These are phyloP conservation scores for cat (Felis catus) DNA, from an alignment of 2,113 vertebrate species.

Conservation along the genomic window DNA sequence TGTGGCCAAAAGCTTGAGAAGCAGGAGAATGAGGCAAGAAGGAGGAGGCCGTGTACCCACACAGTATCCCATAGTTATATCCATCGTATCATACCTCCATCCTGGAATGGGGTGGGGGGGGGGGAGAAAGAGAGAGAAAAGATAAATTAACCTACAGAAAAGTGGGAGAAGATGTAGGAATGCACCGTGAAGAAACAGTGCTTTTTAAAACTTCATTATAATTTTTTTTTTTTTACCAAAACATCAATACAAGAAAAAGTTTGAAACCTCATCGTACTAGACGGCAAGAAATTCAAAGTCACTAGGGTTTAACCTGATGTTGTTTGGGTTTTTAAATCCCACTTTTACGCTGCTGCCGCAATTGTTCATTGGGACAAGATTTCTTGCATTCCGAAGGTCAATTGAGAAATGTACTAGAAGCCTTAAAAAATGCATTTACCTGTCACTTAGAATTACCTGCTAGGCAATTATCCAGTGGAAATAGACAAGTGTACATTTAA, in stretches of 20 bases:
- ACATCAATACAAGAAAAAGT: not conserved
- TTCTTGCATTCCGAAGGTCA: slow-evolving; percentile 7
- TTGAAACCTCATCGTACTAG: not conserved
- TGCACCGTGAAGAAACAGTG: not conserved
- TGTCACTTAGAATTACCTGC: not conserved
- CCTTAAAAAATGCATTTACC: not conserved
- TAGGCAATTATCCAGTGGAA: not conserved
- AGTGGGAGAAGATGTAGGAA: not conserved
- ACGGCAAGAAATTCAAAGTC: slow-evolving; percentile 13
- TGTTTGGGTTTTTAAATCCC: not conserved
- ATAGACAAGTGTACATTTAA: not conserved
- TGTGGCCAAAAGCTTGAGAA: slow-evolving; percentile 86
- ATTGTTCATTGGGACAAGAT: not conserved
- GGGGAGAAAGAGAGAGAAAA: slow-evolving; percentile 73
- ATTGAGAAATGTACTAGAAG: not conserved
- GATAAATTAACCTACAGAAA: slow-evolving; percentile 42
- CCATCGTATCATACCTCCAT: slow-evolving; percentile 93
- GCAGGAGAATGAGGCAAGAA: slow-evolving; percentile 87
- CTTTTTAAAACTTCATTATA: not conserved
- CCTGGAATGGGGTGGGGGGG: slow-evolving; percentile 80
- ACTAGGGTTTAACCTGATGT: not conserved
- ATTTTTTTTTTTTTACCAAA: slow-evolving; percentile 1
- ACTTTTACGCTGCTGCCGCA: not conserved
- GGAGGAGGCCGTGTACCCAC: slow-evolving; percentile 87
- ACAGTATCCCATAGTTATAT: slow-evolving; percentile 93